Percentiles rank a stretch among this genome's conserved stretches.
phyloP scores from a whole-genome alignment of 2,113 vertebrate species.

The Scomber colias region DNA sequence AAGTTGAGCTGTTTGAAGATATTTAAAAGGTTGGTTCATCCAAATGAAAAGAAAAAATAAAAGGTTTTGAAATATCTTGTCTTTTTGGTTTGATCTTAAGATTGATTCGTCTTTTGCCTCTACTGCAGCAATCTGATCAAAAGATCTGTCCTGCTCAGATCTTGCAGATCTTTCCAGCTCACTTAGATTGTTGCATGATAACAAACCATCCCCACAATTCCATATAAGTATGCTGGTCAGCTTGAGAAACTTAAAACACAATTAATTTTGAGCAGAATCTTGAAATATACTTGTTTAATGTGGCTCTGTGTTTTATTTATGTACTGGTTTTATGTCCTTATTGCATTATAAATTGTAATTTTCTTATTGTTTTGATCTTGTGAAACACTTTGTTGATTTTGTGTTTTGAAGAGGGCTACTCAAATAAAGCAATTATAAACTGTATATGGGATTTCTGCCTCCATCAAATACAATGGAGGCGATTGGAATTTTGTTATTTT shows the following conservation, averaged over 20 bases:
- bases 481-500: background rate
- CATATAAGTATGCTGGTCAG: background rate
- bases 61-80: background rate
- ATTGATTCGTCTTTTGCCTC: slow-evolving; percentile 1
- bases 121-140: background rate
- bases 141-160: background rate
- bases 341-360: too few relatives aligned
- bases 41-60: background rate
- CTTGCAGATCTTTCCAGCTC: background rate
- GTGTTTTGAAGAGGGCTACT: too few relatives aligned
- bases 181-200: background rate
- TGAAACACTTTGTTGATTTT: too few relatives aligned
- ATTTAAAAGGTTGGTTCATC: slow-evolving; percentile 9
- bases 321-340: too few relatives aligned
- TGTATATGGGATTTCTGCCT: background rate
- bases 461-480: background rate
- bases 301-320: too few relatives aligned
- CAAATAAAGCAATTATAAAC: background rate
- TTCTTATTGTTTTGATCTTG: too few relatives aligned
- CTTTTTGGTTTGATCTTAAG: background rate
- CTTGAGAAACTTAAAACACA: background rate
- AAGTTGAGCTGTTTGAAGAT: background rate
- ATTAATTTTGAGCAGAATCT: too few relatives aligned
- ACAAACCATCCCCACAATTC: background rate
- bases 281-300: too few relatives aligned